Conservation (phyloP, 2,797 vertebrate genomes). For the Chloroceryle amazona region DNA sequence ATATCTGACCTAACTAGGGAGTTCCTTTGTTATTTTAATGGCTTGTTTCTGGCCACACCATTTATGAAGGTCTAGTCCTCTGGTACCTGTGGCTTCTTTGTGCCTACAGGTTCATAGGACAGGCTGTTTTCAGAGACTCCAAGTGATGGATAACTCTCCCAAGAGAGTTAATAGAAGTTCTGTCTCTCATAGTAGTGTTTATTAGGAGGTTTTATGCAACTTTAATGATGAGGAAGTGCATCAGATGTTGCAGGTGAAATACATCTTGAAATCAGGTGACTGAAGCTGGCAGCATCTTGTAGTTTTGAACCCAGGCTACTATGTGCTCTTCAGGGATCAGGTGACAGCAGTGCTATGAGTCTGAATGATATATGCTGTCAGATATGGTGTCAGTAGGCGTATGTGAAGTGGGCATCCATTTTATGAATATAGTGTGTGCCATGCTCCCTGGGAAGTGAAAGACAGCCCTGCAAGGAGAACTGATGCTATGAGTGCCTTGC, state of each 20-base stretch:
- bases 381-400: background rate
- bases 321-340: background rate
- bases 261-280: background rate
- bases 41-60: background rate
- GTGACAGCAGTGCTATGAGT: background rate
- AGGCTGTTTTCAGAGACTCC: background rate
- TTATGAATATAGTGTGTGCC: background rate
- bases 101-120: background rate
- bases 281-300: background rate
- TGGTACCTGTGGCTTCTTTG: background rate
- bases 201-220: background rate
- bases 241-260: background rate
- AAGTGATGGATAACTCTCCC: background rate
- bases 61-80: background rate
- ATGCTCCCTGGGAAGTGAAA: background rate
- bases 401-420: background rate
- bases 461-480: background rate
- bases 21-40: background rate
- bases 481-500: background rate
- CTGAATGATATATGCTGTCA: background rate
- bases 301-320: background rate
- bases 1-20: background rate
- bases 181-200: background rate
- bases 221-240: background rate
- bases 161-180: background rate